Evolutionary conservation across 2,888 invertebrate species (phyloP), one percentile per base, ranked within the genome.

Genomic region (Eupeodes luniger): DNA sequence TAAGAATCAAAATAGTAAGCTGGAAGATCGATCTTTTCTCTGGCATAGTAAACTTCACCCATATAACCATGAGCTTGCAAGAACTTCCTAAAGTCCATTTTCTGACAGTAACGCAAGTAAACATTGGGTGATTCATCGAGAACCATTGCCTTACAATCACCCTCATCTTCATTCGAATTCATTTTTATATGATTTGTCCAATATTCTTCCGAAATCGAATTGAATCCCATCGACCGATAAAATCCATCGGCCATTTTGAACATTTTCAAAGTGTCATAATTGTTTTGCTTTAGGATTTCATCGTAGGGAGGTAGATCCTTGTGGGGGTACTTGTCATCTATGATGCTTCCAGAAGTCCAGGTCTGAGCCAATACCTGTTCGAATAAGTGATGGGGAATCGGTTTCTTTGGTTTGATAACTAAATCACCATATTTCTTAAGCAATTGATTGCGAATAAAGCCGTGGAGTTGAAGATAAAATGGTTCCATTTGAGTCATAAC

Each of bases 381-480:
- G 88, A 96, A 92, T 36, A 96, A 93, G 94, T 96, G 96, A 7
- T 96, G 96, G 0, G 96, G 96, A 72, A 96, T 96, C 0, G 96
- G 96, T 82, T 96, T 96, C 79, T 93, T 94, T 62, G 94, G 94
- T 0, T 95, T 94, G 0, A 95, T 95, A 0, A 95, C 92, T 10
- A 94, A 93, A 36, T 95, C 95, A 2, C 96, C 96, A 91, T 97
- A 97, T 90, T 95, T 94, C 91, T 95, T 94, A n/a, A 95, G 93
- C 34, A 97, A 93, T 75, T 95, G 95, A 89, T 95, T 94, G 90
- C 97, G 94, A 1, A 97, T 96, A 90, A 96, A 97, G 0, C 96
- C 96, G 91, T 97, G 97, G 11, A 97, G 93, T 91, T 97, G 96
- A 76, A 95, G 93, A 92, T 98, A 98, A 5, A 98, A 92, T 0